These are phyloP conservation scores for Drosophila setifemur DNA, from an alignment of 1,140 invertebrate genomes.

Conservation along the genomic window DNA sequence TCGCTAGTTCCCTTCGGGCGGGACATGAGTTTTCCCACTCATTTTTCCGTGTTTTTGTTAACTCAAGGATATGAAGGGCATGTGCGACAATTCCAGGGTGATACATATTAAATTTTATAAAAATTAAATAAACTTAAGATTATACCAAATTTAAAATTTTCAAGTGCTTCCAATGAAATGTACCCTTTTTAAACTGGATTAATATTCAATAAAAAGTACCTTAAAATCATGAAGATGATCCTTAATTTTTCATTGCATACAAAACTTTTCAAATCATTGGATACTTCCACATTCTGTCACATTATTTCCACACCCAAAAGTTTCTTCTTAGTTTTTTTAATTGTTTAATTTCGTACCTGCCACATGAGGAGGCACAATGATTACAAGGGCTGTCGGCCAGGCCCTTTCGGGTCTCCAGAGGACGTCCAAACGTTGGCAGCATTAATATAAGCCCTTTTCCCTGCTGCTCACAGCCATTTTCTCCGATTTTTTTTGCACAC, in stretches of 20 bases:
- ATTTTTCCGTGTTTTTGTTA: constrained; percentile 23
- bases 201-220: no score
- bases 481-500: not conserved
- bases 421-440: not conserved
- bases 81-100: not conserved
- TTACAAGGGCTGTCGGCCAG: constrained; percentile 20
- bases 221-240: no score
- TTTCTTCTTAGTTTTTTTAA: constrained; percentile 25
- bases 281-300: not conserved
- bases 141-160: no score
- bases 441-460: constrained; percentile 3
- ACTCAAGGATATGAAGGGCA: not conserved
- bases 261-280: no score
- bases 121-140: no score
- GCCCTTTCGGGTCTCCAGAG: constrained; percentile 25
- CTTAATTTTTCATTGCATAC: no score
- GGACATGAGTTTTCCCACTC: constrained; percentile 28
- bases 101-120: no score
- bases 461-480: not conserved
- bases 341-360: constrained; percentile 49
- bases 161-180: no score
- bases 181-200: not conserved
- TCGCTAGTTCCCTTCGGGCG: constrained; percentile 4
- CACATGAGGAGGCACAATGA: constrained; percentile 15
- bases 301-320: not conserved